Percentiles rank a stretch among this genome's conserved stretches.
Conservation (phyloP, 2,797 vertebrate genomes). For the Morelia viridis region DNA sequence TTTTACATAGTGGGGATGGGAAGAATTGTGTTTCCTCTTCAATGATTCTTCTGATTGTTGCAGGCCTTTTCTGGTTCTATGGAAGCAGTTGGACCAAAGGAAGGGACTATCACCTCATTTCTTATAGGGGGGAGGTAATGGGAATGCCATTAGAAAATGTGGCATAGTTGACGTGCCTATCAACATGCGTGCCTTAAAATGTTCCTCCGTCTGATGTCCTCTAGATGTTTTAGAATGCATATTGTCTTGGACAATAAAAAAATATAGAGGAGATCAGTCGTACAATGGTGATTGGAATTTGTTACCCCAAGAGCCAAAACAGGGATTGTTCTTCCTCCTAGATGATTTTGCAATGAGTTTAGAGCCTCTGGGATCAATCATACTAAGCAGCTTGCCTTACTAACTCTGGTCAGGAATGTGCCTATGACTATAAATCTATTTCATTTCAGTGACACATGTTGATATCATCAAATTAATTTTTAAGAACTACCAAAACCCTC, state of each 20-base stretch:
- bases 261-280: not conserved
- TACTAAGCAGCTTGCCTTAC: not conserved
- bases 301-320: not conserved
- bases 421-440: not conserved
- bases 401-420: not conserved
- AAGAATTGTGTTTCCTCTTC: not conserved
- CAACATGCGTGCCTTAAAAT: not conserved
- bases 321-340: not conserved
- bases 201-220: not conserved
- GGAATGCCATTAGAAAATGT: not conserved
- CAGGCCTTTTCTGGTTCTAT: not conserved
- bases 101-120: not conserved
- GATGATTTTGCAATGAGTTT: not conserved
- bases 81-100: conserved; percentile 1
- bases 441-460: not conserved
- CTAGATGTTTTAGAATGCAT: not conserved
- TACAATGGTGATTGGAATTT: not conserved
- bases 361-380: not conserved
- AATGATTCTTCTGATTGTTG: not conserved
- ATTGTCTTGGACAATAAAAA: not conserved
- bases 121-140: not conserved
- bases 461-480: not conserved
- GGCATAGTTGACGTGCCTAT: not conserved
- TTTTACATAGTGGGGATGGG: not conserved
- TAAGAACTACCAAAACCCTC: not conserved